Conservation (phyloP, 2,888 invertebrate species). For the Hedya salicella region DNA sequence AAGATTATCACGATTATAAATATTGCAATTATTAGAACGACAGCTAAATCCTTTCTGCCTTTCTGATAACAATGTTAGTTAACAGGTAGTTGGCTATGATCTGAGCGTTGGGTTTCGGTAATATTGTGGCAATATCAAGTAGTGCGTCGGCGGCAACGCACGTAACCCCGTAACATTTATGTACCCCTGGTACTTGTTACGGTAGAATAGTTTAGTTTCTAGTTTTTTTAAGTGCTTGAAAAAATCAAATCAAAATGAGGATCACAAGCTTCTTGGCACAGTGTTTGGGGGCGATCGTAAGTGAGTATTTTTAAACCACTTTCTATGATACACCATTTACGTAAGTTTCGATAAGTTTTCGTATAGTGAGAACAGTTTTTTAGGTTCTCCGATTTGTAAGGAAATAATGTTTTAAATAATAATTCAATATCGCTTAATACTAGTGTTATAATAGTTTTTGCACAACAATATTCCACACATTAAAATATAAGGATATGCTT, state of each 20-base stretch:
- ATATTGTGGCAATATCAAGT: neutral
- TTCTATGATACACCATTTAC: too few species aligned
- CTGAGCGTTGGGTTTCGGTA: neutral
- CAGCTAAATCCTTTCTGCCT: neutral
- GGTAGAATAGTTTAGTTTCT: neutral
- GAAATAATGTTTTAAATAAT: too few species aligned
- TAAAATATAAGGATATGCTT: too few species aligned
- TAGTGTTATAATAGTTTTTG: too few species aligned
- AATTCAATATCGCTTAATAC: too few species aligned
- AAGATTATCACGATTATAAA: neutral
- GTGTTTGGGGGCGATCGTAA: conserved; percentile 22
- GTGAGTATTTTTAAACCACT: conserved; percentile 11
- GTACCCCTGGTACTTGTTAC: conserved; percentile 20
- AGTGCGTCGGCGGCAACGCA: neutral
- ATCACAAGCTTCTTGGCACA: conserved; percentile 24
- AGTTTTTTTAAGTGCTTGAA: neutral
- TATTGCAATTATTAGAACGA: neutral
- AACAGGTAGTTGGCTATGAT: neutral
- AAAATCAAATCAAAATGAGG: conserved; percentile 22
- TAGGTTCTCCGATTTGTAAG: too few species aligned
- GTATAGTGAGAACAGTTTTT: too few species aligned
- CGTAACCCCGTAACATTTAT: conserved; percentile 16
- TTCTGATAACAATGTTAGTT: neutral
- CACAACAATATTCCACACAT: too few species aligned
- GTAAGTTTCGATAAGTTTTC: too few species aligned